Percentiles rank a stretch among this genome's conserved stretches.
Evolutionary conservation across 2,888 invertebrate species (phyloP).

Genomic region (Pyralis farinalis): DNA sequence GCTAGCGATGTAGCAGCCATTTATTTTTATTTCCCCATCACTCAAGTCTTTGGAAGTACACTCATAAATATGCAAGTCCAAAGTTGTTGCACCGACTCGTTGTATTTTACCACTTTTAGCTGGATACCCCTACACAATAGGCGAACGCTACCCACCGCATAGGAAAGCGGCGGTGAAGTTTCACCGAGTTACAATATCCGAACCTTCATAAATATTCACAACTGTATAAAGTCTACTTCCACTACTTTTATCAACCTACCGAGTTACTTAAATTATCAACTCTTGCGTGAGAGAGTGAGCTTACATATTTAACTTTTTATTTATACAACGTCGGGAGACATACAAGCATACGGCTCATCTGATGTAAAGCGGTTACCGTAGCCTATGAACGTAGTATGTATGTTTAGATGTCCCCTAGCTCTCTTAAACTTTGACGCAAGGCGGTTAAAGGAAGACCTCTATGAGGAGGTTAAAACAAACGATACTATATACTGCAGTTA

Average conservation of each 20-base stretch:
- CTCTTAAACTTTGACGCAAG: too few relatives aligned
- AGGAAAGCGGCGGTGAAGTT: conserved; percentile 49
- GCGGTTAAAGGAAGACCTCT: too few relatives aligned
- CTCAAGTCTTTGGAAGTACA: conserved; percentile 65
- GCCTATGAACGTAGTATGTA: too few relatives aligned
- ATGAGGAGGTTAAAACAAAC: too few relatives aligned
- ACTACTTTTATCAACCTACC: conserved; percentile 44
- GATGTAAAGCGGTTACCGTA: too few relatives aligned
- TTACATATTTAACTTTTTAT: too few relatives aligned
- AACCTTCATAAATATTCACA: conserved; percentile 70
- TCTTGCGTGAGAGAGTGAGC: too few relatives aligned
- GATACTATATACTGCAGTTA: too few relatives aligned
- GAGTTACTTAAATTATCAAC: neutral
- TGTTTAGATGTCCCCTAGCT: too few relatives aligned
- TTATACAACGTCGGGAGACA: too few relatives aligned
- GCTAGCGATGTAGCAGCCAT: conserved; percentile 49
- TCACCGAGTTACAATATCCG: conserved; percentile 60
- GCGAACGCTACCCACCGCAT: conserved; percentile 43
- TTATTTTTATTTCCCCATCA: conserved; percentile 66
- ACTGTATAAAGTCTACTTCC: conserved; percentile 45
- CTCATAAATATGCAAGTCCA: conserved; percentile 70
- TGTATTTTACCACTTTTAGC: conserved; percentile 62
- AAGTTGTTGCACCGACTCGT: conserved; percentile 56
- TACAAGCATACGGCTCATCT: too few relatives aligned
- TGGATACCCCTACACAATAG: conserved; percentile 57